Evolutionary conservation across 2,113 vertebrate species (phyloP).

Genomic region (Ciconia boyciana): DNA sequence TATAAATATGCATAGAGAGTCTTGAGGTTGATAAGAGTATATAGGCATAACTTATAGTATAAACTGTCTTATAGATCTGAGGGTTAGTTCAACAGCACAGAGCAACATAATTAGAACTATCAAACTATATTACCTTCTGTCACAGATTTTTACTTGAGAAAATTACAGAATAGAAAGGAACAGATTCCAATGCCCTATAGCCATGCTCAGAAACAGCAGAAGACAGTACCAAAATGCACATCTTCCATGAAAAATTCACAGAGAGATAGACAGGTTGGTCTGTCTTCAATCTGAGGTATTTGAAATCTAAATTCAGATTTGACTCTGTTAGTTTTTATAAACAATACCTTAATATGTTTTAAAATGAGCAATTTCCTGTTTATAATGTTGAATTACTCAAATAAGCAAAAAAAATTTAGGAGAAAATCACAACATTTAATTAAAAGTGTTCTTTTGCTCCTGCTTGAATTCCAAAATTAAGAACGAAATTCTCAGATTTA

Average conservation of each 20-base stretch:
- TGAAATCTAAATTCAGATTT: neutral
- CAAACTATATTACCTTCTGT: neutral
- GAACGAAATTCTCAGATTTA: neutral
- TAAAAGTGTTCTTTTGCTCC: neutral
- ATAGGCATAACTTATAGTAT: neutral
- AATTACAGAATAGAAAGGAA: neutral
- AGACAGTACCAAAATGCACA: neutral
- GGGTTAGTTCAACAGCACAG: neutral
- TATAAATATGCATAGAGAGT: neutral
- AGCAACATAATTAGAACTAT: neutral
- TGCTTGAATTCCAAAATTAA: neutral
- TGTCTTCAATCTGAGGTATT: neutral
- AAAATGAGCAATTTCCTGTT: neutral
- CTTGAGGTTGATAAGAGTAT: neutral
- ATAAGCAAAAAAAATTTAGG: neutral
- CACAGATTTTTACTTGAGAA: neutral
- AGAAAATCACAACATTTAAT: neutral
- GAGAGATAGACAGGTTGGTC: neutral
- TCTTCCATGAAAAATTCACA: neutral
- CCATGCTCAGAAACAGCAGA: neutral
- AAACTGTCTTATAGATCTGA: neutral
- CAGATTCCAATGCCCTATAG: neutral
- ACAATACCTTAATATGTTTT: neutral
- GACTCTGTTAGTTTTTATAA: neutral
- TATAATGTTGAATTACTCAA: neutral